These are phyloP conservation scores for Colletes latitarsis DNA, from an alignment of 1,140 invertebrate species.

Conservation along the genomic window DNA sequence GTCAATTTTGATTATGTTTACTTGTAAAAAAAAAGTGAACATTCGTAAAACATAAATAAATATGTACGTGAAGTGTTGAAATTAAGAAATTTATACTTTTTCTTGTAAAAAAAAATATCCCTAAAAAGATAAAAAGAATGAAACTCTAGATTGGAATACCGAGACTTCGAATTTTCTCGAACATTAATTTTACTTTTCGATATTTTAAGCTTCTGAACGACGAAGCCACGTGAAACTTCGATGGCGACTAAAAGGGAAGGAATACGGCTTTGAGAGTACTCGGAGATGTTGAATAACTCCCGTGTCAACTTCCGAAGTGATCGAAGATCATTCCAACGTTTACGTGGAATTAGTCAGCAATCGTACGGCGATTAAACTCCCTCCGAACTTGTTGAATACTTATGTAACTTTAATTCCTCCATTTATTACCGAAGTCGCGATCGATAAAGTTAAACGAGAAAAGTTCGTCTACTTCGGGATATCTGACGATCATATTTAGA, in stretches of 20 bases:
- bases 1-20: no score
- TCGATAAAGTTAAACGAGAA: conserved; percentile 36
- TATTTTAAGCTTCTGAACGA: conserved; percentile 1
- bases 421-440: not conserved
- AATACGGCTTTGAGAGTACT: conserved; percentile 7
- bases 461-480: not conserved
- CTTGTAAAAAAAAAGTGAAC: no score
- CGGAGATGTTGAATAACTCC: conserved; percentile 12
- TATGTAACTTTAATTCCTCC: conserved; percentile 13
- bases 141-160: no score
- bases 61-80: no score
- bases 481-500: conserved; percentile 1
- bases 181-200: not conserved
- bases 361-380: conserved; percentile 26
- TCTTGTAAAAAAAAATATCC: no score
- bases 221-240: not conserved
- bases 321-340: conserved; percentile 21
- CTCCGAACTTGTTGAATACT: conserved; percentile 35
- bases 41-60: no score
- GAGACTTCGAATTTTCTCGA: no score
- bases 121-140: no score
- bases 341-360: conserved; percentile 17
- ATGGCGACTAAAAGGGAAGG: not conserved
- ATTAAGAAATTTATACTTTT: no score
- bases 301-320: conserved; percentile 7